A percentile compares a stretch with the other conserved stretches of the same genome.
These are phyloP conservation scores for Carpatolechia fugitivella DNA, from an alignment of 2,888 invertebrate genomes.

Conservation along the genomic window DNA sequence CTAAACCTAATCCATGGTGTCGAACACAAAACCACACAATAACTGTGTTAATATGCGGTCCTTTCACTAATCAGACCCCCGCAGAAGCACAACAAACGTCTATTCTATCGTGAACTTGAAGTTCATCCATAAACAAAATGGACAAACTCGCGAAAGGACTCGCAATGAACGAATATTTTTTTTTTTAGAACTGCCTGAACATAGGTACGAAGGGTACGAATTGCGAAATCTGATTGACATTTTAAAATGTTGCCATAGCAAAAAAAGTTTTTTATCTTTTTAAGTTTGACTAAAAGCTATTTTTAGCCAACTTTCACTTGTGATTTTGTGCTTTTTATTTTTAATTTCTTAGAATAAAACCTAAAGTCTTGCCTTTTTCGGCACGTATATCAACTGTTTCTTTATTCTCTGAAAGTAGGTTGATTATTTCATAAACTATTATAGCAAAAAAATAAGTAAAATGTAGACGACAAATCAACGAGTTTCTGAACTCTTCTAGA, in stretches of 20 bases:
- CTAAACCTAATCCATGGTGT: slow-evolving; percentile 59
- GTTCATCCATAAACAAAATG: slow-evolving; percentile 36
- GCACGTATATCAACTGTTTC: too few species aligned
- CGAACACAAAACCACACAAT: slow-evolving; percentile 18
- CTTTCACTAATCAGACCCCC: slow-evolving; percentile 54
- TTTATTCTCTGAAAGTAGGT: too few species aligned
- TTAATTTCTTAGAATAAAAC: background rate
- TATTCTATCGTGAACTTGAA: slow-evolving; percentile 48
- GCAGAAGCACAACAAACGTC: slow-evolving; percentile 49
- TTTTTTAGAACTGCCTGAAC: slow-evolving; percentile 56
- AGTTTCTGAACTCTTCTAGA: background rate
- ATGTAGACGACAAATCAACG: too few species aligned
- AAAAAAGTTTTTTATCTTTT: background rate
- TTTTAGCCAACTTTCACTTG: background rate
- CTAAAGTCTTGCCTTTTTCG: too few species aligned
- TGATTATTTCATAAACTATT: too few species aligned
- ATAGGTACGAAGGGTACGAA: slow-evolving; percentile 31
- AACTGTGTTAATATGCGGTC: slow-evolving; percentile 26
- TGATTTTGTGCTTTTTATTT: background rate
- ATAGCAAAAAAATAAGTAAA: too few species aligned
- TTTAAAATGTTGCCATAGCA: background rate
- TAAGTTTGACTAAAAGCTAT: background rate
- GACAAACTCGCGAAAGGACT: slow-evolving; percentile 28
- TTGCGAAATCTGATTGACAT: slow-evolving; percentile 19
- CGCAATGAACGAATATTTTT: slow-evolving; percentile 55